Evolutionary conservation across 2,797 vertebrate genomes (phyloP).

Genomic region (Paguma larvata): DNA sequence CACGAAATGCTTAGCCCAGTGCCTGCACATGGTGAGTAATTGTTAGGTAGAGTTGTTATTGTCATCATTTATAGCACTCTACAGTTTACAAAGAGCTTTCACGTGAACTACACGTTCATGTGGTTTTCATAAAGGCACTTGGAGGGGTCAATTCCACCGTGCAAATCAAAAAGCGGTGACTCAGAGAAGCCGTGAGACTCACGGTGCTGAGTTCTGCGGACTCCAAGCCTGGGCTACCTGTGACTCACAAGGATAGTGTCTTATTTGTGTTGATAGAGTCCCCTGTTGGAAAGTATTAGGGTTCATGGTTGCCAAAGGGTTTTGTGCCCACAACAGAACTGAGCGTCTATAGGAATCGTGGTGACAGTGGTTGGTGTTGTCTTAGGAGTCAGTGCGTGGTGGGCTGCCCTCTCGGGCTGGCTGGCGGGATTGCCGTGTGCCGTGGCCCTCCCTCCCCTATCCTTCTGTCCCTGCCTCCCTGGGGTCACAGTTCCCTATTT

Average conservation of each 20-base stretch:
- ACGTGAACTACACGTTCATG: neutral
- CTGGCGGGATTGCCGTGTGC: neutral
- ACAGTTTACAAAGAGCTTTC: neutral
- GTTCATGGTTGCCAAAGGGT: neutral
- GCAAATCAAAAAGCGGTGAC: neutral
- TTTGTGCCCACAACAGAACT: neutral
- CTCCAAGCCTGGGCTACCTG: neutral
- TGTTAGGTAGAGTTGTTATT: neutral
- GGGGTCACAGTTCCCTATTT: neutral
- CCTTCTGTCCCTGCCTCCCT: neutral
- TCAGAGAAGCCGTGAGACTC: neutral
- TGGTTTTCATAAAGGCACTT: neutral
- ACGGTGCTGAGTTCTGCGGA: neutral
- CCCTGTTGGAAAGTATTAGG: neutral
- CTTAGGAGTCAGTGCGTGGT: rapidly evolving
- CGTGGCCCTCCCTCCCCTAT: neutral
- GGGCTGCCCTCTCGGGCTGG: neutral
- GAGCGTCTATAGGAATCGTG: rapidly evolving
- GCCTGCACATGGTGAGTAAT: neutral
- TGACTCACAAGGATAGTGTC: neutral
- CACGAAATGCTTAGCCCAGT: neutral
- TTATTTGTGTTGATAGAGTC: neutral
- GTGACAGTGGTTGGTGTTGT: neutral
- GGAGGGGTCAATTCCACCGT: neutral
- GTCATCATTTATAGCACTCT: rapidly evolving